Evolutionary conservation across 2,797 vertebrate species (phyloP), one percentile per base, ranked within the genome.

Genomic region (Sebastes steindachneri): DNA sequence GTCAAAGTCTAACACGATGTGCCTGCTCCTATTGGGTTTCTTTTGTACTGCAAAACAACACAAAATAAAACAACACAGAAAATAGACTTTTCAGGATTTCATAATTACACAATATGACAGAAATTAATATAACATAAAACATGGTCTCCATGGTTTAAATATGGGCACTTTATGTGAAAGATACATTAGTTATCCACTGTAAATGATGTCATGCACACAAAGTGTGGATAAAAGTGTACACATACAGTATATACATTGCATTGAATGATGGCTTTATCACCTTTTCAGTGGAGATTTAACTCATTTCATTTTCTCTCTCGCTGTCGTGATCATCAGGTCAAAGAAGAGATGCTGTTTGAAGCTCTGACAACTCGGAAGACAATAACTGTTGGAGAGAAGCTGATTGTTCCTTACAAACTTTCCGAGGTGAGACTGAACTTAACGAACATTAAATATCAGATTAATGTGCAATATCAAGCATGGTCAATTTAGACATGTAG

Each of bases 321-420:
- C 64, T 64, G 45, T 80, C 9, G 14, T 51, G 59, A 8, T 9
- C 75, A 99, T 7, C 78, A 99, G 99, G 99, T 99, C 68, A 99
- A 97, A 94, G 98, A 99, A 88, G 99, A 99, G 91, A 99, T 97
- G 97, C 95, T 99, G 17, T 97, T 98, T 84, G 99, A 99, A 92
- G 98, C 99, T 28, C 91, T 99, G 89, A 98, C 98, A 10, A 99
- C 98, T 1, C 95, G 99, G 79, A 99, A 99, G 93, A 99, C 99
- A 0, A 96, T 99, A 53, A 99, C 99, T 0, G 99, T 99, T 37
- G 99, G 99, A 80, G 98, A 99, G 94, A 99, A 96, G 94, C 96
- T 99, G 85, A 97, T 99, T 28, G 95, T 99, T 68, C 99, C 99
- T 0, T 99, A 99, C 89, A 99, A 96, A 75, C 92, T 99, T 51